Evolutionary conservation across 2,113 vertebrate genomes (phyloP), one percentile per base, ranked within the genome.

Genomic region (Nesospiza acunhae): DNA sequence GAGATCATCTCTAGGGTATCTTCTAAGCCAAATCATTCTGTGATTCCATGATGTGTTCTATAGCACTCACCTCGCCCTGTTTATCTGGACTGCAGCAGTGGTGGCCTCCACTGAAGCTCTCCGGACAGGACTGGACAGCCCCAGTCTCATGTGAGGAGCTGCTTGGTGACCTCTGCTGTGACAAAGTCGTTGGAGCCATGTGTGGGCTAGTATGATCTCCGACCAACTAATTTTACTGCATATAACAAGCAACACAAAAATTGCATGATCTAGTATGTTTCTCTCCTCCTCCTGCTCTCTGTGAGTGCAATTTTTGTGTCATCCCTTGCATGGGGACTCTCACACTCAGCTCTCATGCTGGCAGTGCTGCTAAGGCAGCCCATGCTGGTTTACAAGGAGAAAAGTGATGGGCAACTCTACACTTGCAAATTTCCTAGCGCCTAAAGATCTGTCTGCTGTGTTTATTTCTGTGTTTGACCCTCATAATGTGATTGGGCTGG

Each of bases 401-500:
- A 84, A 66, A 93, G 28, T 74, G 82, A 89, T n/a, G 50, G 47
- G 47, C 14, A 2, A 24, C 76, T 90, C 26, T 4, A 19, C 31
- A 6, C 41, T 76, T 87, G 17, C 59, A 79, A 50, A 82, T 94
- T 60, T 49, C 44, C 37, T 42, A 50, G 37, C 0, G 3, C 84
- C 74, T 95, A 2, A 93, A 95, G 84, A 85, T 93, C 75, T 87
- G 67, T 93, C 89, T 93, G 70, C 87, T 76, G 66, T 49, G 79
- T 84, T 90, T 90, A 64, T 56, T 70, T 91, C 81, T 70, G 58
- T 79, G 47, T 74, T 93, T 95, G 89, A 93, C 91, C 78, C 82
- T 85, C 53, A 1, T 68, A 90, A 95, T 82, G 67, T 55, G 78
- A 70, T 76, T 85, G 87, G 87, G 35, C 67, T 83, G 59, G 16